These are phyloP conservation scores for Barypeithes pellucidus DNA, from an alignment of 2,888 invertebrate species.

Conservation along the genomic window DNA sequence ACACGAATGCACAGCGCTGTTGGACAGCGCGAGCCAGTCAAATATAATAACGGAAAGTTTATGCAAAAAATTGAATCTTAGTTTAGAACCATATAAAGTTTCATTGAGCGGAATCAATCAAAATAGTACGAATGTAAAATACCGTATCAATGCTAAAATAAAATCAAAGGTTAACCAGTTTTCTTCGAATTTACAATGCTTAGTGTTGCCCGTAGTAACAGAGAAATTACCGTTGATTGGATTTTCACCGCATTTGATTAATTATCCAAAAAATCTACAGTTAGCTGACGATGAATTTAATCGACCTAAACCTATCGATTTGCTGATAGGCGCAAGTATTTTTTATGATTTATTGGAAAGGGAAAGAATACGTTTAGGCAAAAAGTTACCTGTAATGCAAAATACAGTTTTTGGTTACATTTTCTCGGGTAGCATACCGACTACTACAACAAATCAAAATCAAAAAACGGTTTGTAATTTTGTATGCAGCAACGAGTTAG, in stretches of 20 bases:
- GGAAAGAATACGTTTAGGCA: neutral
- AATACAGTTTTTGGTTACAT: neutral
- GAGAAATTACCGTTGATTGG: neutral
- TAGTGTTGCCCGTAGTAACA: neutral
- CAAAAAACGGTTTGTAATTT: neutral
- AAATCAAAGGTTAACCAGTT: neutral
- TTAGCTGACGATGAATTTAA: neutral
- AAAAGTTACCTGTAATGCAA: neutral
- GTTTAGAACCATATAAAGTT: no score
- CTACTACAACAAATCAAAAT: neutral
- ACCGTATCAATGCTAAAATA: no score
- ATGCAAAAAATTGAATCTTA: neutral
- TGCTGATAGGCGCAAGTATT: neutral
- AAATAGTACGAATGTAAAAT: no score
- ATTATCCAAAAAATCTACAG: neutral
- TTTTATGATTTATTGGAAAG: neutral
- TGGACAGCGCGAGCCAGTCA: slow-evolving; percentile 39
- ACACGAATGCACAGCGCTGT: slow-evolving; percentile 35
- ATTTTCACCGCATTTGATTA: neutral
- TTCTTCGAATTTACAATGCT: neutral
- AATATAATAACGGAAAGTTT: neutral
- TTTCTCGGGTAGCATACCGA: neutral
- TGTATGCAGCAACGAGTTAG: neutral
- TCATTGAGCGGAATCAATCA: no score
- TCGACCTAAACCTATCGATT: neutral